Percentiles rank a stretch among this genome's conserved stretches.
Conservation (phyloP, 2,888 invertebrate species). For the Belgica antarctica region DNA sequence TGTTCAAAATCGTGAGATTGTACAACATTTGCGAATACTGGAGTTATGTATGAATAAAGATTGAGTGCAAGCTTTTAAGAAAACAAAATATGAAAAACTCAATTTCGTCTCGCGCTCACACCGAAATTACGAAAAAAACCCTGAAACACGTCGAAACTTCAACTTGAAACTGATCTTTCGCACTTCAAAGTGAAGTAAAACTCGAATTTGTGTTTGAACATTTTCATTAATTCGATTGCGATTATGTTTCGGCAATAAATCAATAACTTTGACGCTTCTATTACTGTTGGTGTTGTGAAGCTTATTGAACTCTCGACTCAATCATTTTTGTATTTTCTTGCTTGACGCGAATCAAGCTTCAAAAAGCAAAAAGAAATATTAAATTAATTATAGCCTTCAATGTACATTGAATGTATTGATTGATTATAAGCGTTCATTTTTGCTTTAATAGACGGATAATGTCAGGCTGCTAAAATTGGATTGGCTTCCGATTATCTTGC, state of each 20-base stretch:
- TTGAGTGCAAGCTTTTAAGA: neutral
- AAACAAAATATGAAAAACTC: neutral
- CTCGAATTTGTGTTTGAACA: no score
- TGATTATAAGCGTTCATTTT: neutral
- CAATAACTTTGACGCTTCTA: neutral
- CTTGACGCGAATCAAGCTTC: neutral
- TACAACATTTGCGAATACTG: neutral
- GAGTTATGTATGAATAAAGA: neutral
- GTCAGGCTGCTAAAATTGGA: neutral
- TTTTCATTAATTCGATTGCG: neutral
- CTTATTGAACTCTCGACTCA: neutral
- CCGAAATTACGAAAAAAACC: no score
- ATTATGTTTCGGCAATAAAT: conserved; percentile 5
- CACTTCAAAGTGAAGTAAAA: no score
- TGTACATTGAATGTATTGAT: conserved; percentile 1
- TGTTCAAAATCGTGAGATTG: no score
- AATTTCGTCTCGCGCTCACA: no score
- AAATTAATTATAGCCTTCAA: neutral
- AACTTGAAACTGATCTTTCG: no score
- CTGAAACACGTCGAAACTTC: no score
- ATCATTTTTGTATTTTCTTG: neutral
- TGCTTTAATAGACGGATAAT: neutral
- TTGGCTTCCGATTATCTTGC: neutral
- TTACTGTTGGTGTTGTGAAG: neutral
- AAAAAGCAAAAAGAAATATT: conserved; percentile 6